Evolutionary conservation across 35 echinoderm and acorn worm genomes (phyloP).

Genomic region (Apostichopus californicus): DNA sequence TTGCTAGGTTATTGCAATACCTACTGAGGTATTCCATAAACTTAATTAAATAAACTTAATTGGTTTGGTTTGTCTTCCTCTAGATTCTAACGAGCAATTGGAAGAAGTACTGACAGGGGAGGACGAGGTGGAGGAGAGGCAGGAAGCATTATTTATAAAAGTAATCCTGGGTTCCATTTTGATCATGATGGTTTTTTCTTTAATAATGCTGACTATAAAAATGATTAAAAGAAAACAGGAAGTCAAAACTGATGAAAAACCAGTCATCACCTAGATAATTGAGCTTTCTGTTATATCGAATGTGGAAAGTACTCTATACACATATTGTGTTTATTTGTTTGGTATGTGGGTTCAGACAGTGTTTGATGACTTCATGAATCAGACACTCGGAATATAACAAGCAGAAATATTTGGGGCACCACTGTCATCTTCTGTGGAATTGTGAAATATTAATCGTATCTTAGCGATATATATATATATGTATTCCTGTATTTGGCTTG

Average conservation of each 20-base stretch:
- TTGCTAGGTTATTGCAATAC: neutral
- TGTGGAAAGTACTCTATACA: too few relatives aligned
- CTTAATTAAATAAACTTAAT: neutral
- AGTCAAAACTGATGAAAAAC: conserved; percentile 10
- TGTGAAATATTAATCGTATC: too few relatives aligned
- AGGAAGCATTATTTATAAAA: neutral
- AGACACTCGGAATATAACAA: too few relatives aligned
- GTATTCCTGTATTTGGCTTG: too few relatives aligned
- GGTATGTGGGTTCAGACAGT: too few relatives aligned
- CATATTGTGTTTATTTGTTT: too few relatives aligned
- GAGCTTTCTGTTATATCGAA: neutral
- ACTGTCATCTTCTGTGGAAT: too few relatives aligned
- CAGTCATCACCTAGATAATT: neutral
- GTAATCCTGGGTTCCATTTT: neutral
- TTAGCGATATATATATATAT: too few relatives aligned
- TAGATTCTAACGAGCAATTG: neutral
- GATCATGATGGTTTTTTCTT: neutral
- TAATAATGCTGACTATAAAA: neutral
- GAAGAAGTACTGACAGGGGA: neutral
- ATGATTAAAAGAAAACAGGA: neutral
- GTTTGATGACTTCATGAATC: too few relatives aligned
- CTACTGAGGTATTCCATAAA: neutral
- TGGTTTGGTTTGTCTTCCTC: neutral
- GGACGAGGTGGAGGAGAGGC: neutral
- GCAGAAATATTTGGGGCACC: too few relatives aligned